Conservation (phyloP, 2,797 vertebrate species). For the Yasuhikotakia modesta region DNA sequence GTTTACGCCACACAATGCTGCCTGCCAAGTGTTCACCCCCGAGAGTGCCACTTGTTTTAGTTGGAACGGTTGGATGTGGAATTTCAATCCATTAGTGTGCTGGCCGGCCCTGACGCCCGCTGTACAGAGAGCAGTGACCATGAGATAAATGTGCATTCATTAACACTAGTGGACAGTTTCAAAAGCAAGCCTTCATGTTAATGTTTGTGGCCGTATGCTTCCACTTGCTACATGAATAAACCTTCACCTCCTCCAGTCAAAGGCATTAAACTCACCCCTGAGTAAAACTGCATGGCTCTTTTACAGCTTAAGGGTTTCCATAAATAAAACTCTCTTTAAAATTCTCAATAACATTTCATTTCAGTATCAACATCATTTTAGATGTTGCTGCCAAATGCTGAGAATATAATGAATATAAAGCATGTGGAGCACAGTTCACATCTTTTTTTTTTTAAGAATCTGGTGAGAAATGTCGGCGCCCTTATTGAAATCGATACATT, state of each 20-base stretch:
- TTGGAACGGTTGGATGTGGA: constrained; percentile 69
- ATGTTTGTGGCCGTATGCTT: not conserved
- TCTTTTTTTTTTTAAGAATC: not conserved
- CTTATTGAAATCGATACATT: too few species aligned
- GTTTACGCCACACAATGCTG: constrained; percentile 38
- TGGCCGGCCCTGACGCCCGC: constrained; percentile 60
- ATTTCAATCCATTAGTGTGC: constrained; percentile 76
- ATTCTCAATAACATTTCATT: not conserved
- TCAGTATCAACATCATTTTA: not conserved
- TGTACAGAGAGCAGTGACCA: constrained; percentile 69
- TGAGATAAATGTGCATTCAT: constrained; percentile 74
- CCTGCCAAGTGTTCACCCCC: constrained; percentile 37
- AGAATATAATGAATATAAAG: not conserved
- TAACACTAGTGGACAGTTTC: constrained; percentile 62
- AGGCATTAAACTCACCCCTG: not conserved
- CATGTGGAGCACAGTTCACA: not conserved
- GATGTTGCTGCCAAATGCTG: not conserved
- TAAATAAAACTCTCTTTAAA: not conserved
- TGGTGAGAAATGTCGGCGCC: not conserved
- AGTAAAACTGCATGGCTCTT: not conserved
- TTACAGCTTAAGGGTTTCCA: not conserved
- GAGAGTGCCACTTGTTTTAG: constrained; percentile 70
- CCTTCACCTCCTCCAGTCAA: not conserved
- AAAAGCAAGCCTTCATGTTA: constrained; percentile 13
- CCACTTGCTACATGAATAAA: constrained; percentile 17